Base-by-base conservation (phyloP, 2,888 invertebrate species). In the Pseudolycoriella hygida region DNA sequence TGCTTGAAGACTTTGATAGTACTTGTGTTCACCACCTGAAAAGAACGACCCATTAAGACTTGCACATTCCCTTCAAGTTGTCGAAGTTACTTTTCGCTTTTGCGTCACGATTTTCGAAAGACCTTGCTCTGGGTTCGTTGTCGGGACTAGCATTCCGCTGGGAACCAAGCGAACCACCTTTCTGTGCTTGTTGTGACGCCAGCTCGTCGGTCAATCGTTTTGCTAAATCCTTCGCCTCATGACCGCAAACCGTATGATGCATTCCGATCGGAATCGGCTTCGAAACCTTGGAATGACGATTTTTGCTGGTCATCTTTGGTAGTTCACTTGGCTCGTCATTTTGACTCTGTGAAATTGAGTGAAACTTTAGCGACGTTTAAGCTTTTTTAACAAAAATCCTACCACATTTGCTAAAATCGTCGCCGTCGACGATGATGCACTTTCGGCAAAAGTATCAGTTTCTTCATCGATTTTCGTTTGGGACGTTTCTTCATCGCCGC, bases 241-340 rank as follows among this genome's bases (percentile, higher is more conserved):
- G 83, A 0, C 84, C 85, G 53, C 80, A 77, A 43, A 84, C 84
- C 11, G 84, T 85, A 63, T 80, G 80, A 56, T 79, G 65, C 2
- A 62, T 50, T 1, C 64, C 64, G 46, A 84, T 84, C 2, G 83
- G 81, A 57, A 84, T 84, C 1, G 84, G 83, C 57, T 80, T 79
- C 0, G 82, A 81, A 30, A 70, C 65, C 53, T 76, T 74, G 15
- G 71, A 53, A 53, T 72, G 65, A 58, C 51, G 69, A 14, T 56
- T 50, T 6, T 57, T 56, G 31, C 52, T 46, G 59, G 56, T 68
- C 63, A 6, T 60, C 59, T 55, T 55, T 34, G 56, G 56, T 19
- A 56, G 52, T 17, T 57, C 58, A 49, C 54, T 51, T 19, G 34
- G 19, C 6, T 40, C 41, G 10, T 45, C 45, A 15, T 14, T 31